A percentile compares a stretch with the other conserved stretches of the same genome.
Evolutionary conservation across 1,140 invertebrate genomes (phyloP).

Genomic region (Drosophila subpulchrella): DNA sequence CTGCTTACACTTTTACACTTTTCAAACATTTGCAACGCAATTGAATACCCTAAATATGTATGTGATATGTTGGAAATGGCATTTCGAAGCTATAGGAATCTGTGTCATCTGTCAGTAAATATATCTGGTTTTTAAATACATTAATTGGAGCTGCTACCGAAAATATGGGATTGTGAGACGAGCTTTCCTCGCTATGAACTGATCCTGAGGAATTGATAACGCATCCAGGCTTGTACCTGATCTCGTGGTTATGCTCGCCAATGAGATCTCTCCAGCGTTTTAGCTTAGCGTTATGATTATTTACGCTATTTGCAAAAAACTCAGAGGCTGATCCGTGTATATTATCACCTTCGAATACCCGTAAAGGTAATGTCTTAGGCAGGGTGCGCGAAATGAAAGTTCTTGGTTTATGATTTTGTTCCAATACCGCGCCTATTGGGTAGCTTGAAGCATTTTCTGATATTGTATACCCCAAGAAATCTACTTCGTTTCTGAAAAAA

Average conservation of each 20-base stretch:
- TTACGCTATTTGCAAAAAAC: constrained; percentile 1
- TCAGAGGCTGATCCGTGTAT: not conserved
- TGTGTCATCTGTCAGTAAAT: too few relatives aligned
- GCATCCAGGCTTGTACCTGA: not conserved
- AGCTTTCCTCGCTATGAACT: too few relatives aligned
- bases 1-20: too few relatives aligned
- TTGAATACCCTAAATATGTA: too few relatives aligned
- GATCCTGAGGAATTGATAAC: too few relatives aligned
- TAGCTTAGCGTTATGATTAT: not conserved
- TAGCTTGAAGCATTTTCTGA: not conserved
- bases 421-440: not conserved
- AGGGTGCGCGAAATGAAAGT: not conserved
- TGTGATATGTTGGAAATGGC: too few relatives aligned
- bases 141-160: too few relatives aligned
- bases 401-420: not conserved
- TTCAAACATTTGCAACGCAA: too few relatives aligned
- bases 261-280: not conserved
- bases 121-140: too few relatives aligned
- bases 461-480: too few relatives aligned
- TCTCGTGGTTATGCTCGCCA: not conserved
- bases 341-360: constrained; percentile 1
- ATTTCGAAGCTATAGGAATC: too few relatives aligned
- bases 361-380: constrained; percentile 1
- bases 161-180: too few relatives aligned
- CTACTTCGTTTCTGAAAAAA: not conserved